Percentiles rank a stretch among this genome's conserved stretches.
Evolutionary conservation across 35 echinoderm and acorn worm species (phyloP).

Genomic region (Heliocidaris erythrogramma): DNA sequence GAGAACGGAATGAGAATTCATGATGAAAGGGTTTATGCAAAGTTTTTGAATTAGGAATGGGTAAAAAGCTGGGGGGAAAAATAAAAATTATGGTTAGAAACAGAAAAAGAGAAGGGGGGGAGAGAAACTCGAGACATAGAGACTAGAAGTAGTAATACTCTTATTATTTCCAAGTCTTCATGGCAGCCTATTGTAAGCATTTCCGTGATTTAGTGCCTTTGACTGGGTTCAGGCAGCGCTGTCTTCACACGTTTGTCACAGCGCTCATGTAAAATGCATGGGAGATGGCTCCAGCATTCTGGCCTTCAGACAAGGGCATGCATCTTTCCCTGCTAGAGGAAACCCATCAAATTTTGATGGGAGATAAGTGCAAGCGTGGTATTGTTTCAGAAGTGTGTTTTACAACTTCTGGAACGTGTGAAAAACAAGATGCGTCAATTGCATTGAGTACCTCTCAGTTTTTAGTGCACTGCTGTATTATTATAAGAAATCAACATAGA

Average conservation of each 20-base stretch:
- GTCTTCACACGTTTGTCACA: slow-evolving; percentile 34
- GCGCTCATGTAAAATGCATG: slow-evolving; percentile 17
- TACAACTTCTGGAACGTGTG: background rate
- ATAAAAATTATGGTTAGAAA: background rate
- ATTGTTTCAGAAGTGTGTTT: background rate
- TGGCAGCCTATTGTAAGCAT: background rate
- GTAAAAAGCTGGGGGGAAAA: background rate
- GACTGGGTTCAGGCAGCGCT: background rate
- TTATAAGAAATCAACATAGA: no score
- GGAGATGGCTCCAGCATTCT: slow-evolving; percentile 14
- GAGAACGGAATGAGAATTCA: background rate
- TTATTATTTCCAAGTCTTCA: background rate
- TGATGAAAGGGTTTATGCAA: background rate
- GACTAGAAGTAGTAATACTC: background rate
- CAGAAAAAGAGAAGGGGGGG: background rate
- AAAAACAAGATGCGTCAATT: background rate
- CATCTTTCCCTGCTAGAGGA: slow-evolving; percentile 14
- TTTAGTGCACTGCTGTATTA: background rate
- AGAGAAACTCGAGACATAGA: background rate
- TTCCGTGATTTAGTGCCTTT: slow-evolving; percentile 31
- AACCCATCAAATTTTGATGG: slow-evolving; percentile 27
- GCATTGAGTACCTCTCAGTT: background rate
- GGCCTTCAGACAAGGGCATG: background rate
- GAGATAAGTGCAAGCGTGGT: background rate
- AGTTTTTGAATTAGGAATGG: background rate